A percentile compares a stretch with the other conserved stretches of the same genome.
Conservation (phyloP, 2,797 vertebrate genomes). For the Gallinago solitaria region DNA sequence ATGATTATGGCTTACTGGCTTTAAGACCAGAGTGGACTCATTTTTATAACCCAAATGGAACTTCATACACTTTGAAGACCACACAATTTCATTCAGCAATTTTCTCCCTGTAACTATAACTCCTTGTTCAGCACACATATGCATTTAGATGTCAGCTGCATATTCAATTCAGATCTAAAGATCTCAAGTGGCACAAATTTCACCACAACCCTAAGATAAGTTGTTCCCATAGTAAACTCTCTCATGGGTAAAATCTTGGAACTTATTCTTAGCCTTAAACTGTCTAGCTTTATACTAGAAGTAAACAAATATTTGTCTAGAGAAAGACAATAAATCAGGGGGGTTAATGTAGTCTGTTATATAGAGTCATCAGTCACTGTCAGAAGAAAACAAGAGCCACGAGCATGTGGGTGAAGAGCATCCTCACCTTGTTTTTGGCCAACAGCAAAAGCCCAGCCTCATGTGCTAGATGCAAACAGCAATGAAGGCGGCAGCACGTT, state of each 20-base stretch:
- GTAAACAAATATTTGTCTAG: not conserved
- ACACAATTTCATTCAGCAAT: not conserved
- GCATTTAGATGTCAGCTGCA: not conserved
- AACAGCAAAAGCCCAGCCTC: not conserved
- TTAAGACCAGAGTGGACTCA: not conserved
- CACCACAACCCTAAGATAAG: not conserved
- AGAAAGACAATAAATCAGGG: not conserved
- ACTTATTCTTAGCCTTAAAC: not conserved
- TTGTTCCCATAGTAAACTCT: not conserved
- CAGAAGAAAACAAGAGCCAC: not conserved
- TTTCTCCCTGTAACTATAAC: not conserved
- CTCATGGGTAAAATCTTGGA: not conserved
- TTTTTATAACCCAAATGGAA: not conserved
- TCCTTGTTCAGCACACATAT: not conserved
- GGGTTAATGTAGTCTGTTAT: not conserved
- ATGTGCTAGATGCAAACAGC: rapidly evolving
- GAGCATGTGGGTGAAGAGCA: rapidly evolving
- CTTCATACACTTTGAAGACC: not conserved
- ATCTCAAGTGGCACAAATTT: not conserved
- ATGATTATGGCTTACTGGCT: not conserved
- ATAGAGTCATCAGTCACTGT: not conserved
- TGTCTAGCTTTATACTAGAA: not conserved
- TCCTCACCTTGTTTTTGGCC: rapidly evolving
- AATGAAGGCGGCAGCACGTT: rapidly evolving
- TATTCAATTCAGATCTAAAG: not conserved